A percentile compares a stretch with the other conserved stretches of the same genome.
phyloP scores from a whole-genome alignment of 2,797 vertebrate species.

The Siniperca scherzeri region DNA sequence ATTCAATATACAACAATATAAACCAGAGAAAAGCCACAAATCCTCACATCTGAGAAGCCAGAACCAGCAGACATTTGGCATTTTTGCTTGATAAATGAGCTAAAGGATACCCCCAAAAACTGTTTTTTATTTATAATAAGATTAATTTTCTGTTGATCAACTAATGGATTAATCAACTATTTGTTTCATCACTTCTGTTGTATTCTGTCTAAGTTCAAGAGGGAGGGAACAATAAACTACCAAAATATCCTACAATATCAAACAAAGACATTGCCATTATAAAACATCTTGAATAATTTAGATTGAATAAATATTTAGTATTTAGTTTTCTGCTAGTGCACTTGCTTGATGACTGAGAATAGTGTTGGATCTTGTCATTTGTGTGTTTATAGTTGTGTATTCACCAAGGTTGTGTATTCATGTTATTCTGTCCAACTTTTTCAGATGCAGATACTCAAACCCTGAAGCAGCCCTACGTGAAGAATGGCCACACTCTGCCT shows the following conservation, averaged over 20 bases:
- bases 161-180: background rate
- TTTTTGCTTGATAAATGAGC: background rate
- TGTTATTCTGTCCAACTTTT: slow-evolving; percentile 20
- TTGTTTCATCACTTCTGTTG: background rate
- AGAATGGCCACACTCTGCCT: slow-evolving; percentile 94
- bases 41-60: too few relatives aligned
- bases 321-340: background rate
- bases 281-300: slow-evolving; percentile 36
- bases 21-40: too few relatives aligned
- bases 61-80: too few relatives aligned
- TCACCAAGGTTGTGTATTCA: background rate
- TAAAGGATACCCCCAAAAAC: too few relatives aligned
- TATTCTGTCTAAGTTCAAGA: background rate
- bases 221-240: background rate
- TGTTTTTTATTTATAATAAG: too few relatives aligned
- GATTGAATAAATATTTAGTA: slow-evolving; percentile 13
- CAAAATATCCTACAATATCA: slow-evolving; percentile 2
- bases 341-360: slow-evolving; percentile 9
- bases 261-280: slow-evolving; percentile 14
- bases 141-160: background rate
- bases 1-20: too few relatives aligned
- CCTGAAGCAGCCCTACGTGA: slow-evolving; percentile 85
- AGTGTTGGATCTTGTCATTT: background rate
- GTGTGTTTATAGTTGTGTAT: background rate
- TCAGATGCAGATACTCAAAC: slow-evolving; percentile 86